phyloP scores from a whole-genome alignment of 2,113 vertebrate species.

The Sakesphorus luctuosus region DNA sequence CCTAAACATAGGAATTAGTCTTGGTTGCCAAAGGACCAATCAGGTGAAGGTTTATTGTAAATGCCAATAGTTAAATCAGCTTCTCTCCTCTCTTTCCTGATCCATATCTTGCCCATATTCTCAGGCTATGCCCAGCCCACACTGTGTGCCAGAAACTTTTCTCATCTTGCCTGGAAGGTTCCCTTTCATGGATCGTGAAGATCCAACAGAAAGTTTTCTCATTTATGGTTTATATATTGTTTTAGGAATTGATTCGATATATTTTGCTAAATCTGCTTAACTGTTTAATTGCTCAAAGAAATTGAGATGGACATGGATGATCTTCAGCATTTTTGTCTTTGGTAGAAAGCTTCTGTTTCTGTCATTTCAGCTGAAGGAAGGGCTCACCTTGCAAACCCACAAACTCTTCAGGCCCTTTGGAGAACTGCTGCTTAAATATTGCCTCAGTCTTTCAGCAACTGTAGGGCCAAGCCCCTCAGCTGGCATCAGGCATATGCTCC shows the following conservation, averaged over 20 bases:
- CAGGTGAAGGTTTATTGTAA: neutral
- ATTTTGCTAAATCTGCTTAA: neutral
- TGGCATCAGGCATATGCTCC: rapidly evolving
- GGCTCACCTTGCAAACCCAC: neutral
- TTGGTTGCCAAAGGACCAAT: neutral
- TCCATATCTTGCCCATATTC: neutral
- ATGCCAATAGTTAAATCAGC: neutral
- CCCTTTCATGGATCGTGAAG: neutral
- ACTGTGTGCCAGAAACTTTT: neutral
- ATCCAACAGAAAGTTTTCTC: neutral
- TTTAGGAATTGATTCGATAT: neutral
- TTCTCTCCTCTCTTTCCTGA: neutral
- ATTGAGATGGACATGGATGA: neutral
- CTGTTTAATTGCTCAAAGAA: neutral
- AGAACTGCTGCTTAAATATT: neutral
- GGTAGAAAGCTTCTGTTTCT: neutral
- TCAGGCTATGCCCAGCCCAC: neutral
- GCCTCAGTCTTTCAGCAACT: neutral
- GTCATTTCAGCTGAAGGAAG: neutral
- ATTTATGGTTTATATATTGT: neutral
- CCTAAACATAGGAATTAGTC: neutral
- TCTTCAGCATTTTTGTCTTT: neutral
- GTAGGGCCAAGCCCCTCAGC: neutral
- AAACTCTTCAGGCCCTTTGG: neutral
- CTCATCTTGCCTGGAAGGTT: neutral